phyloP scores from a whole-genome alignment of 2,888 invertebrate species.

The Stenodera caucasica region DNA sequence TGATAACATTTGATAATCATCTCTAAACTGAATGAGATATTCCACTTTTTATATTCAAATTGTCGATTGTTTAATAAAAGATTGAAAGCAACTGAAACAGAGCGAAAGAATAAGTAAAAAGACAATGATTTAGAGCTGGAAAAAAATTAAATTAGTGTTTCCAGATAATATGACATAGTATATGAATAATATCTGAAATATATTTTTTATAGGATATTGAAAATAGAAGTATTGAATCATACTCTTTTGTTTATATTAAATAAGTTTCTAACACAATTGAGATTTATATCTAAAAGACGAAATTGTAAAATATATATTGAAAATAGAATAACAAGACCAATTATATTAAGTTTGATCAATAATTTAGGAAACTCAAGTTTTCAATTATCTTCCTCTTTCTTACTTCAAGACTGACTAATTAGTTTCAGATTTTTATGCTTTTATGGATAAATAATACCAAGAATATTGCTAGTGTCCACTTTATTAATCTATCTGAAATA shows the following conservation, averaged over 20 bases:
- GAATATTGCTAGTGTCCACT: no score
- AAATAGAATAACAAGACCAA: no score
- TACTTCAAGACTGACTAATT: no score
- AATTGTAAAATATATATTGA: background rate
- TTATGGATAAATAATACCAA: no score
- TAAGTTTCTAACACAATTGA: background rate
- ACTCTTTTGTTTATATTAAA: background rate
- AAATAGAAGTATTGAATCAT: background rate
- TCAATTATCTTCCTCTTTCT: no score
- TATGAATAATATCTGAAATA: background rate
- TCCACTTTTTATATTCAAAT: no score
- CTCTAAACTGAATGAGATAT: no score
- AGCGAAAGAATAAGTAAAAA: background rate
- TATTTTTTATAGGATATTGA: background rate
- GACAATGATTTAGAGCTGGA: background rate
- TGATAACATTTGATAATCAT: no score
- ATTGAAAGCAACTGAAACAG: background rate
- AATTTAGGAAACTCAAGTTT: no score
- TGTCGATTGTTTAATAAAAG: background rate
- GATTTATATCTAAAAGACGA: background rate
- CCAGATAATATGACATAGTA: background rate
- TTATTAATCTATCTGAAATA: no score
- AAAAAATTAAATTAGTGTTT: slow-evolving; percentile 1
- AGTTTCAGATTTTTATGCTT: no score
- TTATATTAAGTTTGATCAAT: no score